A percentile compares a stretch with the other conserved stretches of the same genome.
Conservation (phyloP, 2,888 invertebrate species). For the Amiota communis region DNA sequence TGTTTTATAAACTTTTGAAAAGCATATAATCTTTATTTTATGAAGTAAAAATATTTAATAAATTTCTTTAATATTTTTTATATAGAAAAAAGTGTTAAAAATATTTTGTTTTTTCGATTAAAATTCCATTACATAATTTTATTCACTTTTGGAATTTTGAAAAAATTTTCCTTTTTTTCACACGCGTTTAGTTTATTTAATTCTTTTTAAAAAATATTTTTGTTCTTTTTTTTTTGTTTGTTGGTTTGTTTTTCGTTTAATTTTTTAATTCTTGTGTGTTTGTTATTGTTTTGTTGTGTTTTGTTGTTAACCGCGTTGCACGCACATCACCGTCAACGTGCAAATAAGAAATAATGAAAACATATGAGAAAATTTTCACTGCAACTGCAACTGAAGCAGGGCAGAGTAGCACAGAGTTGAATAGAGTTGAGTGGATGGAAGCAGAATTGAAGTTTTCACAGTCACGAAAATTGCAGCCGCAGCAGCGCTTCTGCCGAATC, state of each 20-base stretch:
- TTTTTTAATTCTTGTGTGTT: constrained; percentile 28
- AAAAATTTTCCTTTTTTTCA: not conserved
- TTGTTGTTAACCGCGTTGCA: constrained; percentile 49
- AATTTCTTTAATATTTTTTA: too few species aligned
- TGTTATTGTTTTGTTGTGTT: constrained; percentile 36
- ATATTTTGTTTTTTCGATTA: not conserved
- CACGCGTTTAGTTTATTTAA: not conserved
- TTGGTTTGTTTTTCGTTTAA: constrained; percentile 47
- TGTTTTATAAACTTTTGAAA: too few species aligned
- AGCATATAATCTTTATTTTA: not conserved
- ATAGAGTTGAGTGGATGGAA: not conserved
- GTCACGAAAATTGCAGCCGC: not conserved
- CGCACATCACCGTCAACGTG: constrained; percentile 70
- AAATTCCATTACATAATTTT: not conserved
- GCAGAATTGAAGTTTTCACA: not conserved
- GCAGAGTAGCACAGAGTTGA: constrained; percentile 18
- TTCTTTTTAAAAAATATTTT: constrained; percentile 14
- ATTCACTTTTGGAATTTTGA: not conserved
- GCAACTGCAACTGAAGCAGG: constrained; percentile 45
- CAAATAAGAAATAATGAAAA: constrained; percentile 71
- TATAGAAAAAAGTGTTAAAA: not conserved
- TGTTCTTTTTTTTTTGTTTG: constrained; percentile 46
- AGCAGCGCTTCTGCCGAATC: not conserved
- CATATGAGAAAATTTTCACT: constrained; percentile 65
- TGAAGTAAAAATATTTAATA: not conserved